A percentile compares a stretch with the other conserved stretches of the same genome.
phyloP scores from a whole-genome alignment of 2,888 invertebrate species.

The Lasioglossum villosulum region DNA sequence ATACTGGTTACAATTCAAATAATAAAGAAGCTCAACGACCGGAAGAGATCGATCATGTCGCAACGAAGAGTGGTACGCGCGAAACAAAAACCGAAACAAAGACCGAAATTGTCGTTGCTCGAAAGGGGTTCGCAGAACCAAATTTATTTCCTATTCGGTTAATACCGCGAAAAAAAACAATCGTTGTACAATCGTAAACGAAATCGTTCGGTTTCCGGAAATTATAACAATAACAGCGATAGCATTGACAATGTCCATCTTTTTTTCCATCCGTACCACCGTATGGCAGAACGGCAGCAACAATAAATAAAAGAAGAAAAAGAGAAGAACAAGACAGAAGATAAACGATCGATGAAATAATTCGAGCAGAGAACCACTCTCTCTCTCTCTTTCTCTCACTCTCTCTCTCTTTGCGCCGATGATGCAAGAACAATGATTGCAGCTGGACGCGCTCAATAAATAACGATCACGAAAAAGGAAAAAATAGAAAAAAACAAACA shows the following conservation, averaged over 20 bases:
- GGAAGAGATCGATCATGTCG: not conserved
- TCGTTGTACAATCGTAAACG: slow-evolving; percentile 27
- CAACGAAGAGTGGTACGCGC: not conserved
- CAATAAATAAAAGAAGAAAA: slow-evolving; percentile 49
- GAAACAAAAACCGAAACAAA: not conserved
- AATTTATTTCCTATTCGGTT: slow-evolving; percentile 7
- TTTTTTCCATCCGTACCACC: not conserved
- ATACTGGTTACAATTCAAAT: not conserved
- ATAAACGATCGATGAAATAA: slow-evolving; percentile 43
- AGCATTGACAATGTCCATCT: slow-evolving; percentile 23
- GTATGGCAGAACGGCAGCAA: slow-evolving; percentile 18
- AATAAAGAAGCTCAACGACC: not conserved
- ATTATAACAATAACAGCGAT: slow-evolving; percentile 30
- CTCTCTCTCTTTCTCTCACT: no score
- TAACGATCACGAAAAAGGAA: slow-evolving; percentile 34
- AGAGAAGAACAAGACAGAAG: slow-evolving; percentile 28
- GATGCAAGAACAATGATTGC: slow-evolving; percentile 56
- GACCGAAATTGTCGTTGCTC: slow-evolving; percentile 60
- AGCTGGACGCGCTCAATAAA: slow-evolving; percentile 49
- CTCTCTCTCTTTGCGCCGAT: slow-evolving; percentile 32
- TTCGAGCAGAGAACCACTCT: slow-evolving; percentile 38
- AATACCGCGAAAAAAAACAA: slow-evolving; percentile 7
- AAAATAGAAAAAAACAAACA: slow-evolving; percentile 11
- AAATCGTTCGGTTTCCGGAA: slow-evolving; percentile 14
- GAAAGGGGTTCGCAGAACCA: slow-evolving; percentile 25